Evolutionary conservation across 2,888 invertebrate genomes (phyloP), one percentile per base, ranked within the genome.

Genomic region (Parthenolecanium corni): DNA sequence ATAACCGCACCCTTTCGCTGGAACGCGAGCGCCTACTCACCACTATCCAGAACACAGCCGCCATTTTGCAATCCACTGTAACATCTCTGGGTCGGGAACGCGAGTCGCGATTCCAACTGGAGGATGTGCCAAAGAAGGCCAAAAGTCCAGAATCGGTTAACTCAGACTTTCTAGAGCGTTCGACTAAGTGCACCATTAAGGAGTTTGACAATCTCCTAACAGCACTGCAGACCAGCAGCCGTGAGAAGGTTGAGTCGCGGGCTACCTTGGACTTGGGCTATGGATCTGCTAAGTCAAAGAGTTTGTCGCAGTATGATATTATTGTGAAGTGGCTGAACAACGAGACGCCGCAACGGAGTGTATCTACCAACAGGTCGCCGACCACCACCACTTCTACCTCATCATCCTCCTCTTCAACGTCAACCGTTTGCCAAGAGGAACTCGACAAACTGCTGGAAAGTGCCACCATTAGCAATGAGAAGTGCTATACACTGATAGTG

Each of bases 261-360:
- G 36, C 20, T 16, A 20, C 31, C 21, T 49, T 47, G 12, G 49
- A 47, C 21, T 31, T 12, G 2, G 38, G 31, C 25, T 11, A 25
- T 20, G 36, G 49, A 5, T 23, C 25, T 36, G 9, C 20, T 21
- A 24, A 31, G 12, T 18, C 36, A 20, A 49, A 58, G n/a, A 53
- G 53, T 18, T 21, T 58, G 2, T 58, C 58, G 4, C 49, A 58
- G n/a, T 58, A 51, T 36, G 58, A 58, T 25, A 38, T 58, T n/a
- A 58, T 58, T n/a, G 58, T 58, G 0, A 58, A 58, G 31, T 58
- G 58, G 58, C n/a, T 58, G 36, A 58, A 58, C 46, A 58, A 47
- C 20, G 47, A 58, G 14, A 58, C 20, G 14, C 24, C n/a, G 25
- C 58, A 21, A 49, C 47, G 31, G 36, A 38, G 14, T 38, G 23